These are phyloP conservation scores for Mormyrus proboscirostris DNA, from an alignment of 2,797 vertebrate species.

Conservation along the genomic window DNA sequence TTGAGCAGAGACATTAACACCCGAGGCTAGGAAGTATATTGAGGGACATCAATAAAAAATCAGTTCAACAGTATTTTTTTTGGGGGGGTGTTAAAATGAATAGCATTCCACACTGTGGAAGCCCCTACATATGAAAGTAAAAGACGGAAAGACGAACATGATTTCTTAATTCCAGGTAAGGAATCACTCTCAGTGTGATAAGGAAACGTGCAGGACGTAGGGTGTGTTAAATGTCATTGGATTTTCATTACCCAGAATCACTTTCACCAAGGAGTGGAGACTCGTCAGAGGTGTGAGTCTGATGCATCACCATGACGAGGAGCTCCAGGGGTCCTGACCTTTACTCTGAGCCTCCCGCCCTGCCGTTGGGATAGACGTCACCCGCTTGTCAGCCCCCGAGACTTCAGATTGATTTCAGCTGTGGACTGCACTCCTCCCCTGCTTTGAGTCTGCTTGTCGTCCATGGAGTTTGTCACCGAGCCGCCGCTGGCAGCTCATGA, in stretches of 20 bases:
- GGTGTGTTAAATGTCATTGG: constrained; percentile 19
- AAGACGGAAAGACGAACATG: neutral
- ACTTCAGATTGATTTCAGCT: constrained; percentile 14
- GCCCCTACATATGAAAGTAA: neutral
- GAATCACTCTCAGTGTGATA: neutral
- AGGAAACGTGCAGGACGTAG: neutral
- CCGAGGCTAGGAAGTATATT: neutral
- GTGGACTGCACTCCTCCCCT: neutral
- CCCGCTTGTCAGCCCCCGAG: constrained; percentile 12
- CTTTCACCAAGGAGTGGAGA: constrained; percentile 19
- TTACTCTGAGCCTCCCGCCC: neutral
- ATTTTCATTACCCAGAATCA: constrained; percentile 22
- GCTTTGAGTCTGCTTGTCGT: constrained; percentile 6
- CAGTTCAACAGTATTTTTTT: neutral
- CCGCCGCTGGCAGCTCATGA: neutral
- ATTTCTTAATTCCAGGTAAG: neutral
- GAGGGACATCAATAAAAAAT: neutral
- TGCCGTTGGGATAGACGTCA: neutral
- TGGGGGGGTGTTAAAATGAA: neutral
- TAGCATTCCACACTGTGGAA: neutral
- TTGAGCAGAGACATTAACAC: neutral
- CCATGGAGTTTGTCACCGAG: constrained; percentile 1
- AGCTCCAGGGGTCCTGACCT: constrained; percentile 11
- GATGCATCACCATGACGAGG: constrained; percentile 22
- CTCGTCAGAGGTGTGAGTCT: constrained; percentile 13